Conservation (phyloP, 1,140 invertebrate species). For the Plutomurus gul region DNA sequence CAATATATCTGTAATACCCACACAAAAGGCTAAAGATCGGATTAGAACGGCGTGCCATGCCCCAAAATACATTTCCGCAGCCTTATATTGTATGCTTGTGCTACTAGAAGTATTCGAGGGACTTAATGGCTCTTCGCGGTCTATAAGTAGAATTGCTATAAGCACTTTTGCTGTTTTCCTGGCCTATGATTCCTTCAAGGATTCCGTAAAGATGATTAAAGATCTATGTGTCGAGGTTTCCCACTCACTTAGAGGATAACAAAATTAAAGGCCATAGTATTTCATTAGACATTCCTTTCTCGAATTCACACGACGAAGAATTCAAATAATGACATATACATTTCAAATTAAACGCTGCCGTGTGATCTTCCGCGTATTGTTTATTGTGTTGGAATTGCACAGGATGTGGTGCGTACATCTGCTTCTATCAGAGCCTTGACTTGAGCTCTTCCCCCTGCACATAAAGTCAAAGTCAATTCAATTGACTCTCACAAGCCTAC, state of each 20-base stretch:
- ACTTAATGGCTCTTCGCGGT: constrained; percentile 20
- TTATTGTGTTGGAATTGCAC: too few relatives aligned
- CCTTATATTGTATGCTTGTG: too few relatives aligned
- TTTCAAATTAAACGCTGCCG: constrained; percentile 5
- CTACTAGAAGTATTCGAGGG: too few relatives aligned
- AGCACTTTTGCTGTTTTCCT: not conserved
- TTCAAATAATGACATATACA: constrained; percentile 21
- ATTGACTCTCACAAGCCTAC: too few relatives aligned
- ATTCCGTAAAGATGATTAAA: constrained; percentile 17
- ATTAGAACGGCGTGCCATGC: not conserved
- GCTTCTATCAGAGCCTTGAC: too few relatives aligned
- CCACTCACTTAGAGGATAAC: not conserved
- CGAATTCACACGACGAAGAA: not conserved
- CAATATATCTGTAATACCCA: too few relatives aligned
- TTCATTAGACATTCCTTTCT: not conserved
- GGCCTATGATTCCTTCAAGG: not conserved
- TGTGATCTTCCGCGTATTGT: too few relatives aligned
- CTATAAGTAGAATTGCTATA: not conserved
- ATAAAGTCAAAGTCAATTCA: too few relatives aligned
- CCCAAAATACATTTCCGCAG: not conserved
- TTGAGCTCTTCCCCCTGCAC: too few relatives aligned
- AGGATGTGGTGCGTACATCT: too few relatives aligned
- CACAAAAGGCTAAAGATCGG: constrained; percentile 21
- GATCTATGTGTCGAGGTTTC: constrained; percentile 10
- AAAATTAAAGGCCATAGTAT: not conserved